A percentile compares a stretch with the other conserved stretches of the same genome.
These are phyloP conservation scores for Oceanodroma leucorhoa DNA, from an alignment of 2,797 vertebrate genomes.

Conservation along the genomic window DNA sequence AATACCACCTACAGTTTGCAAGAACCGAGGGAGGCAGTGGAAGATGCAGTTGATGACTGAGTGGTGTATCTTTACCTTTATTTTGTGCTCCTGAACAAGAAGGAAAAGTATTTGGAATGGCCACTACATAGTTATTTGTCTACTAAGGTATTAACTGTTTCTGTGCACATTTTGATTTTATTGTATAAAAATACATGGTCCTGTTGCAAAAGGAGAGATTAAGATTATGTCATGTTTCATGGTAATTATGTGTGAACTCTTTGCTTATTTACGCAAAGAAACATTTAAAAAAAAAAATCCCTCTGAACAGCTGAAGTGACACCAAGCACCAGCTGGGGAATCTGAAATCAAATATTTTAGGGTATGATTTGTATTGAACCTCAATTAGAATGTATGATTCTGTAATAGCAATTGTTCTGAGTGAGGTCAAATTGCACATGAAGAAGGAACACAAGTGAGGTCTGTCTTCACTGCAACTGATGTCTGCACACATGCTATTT, in stretches of 20 bases:
- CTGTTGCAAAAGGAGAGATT: constrained; percentile 26
- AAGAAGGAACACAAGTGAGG: constrained; percentile 40
- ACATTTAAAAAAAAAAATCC: constrained; percentile 5
- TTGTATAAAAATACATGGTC: constrained; percentile 1
- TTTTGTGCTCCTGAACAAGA: background rate
- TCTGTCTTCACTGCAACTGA: constrained; percentile 33
- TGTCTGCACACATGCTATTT: background rate
- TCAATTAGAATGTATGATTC: constrained; percentile 56
- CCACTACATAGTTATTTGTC: background rate
- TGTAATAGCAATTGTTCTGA: constrained; percentile 48
- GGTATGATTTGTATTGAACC: constrained; percentile 66
- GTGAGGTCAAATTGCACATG: constrained; percentile 57
- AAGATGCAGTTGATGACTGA: background rate
- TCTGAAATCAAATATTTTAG: constrained; percentile 73
- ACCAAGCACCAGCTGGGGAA: constrained; percentile 66
- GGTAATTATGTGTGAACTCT: constrained; percentile 53
- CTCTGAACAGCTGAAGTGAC: constrained; percentile 71
- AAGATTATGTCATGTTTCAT: constrained; percentile 37
- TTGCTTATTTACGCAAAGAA: constrained; percentile 62
- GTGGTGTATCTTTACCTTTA: background rate
- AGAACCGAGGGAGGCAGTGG: background rate
- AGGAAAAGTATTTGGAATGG: background rate
- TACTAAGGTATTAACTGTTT: background rate
- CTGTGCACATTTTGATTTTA: background rate
- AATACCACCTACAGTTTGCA: background rate